Base-by-base conservation (phyloP, 2,797 vertebrate genomes). In the Tapirus indicus region DNA sequence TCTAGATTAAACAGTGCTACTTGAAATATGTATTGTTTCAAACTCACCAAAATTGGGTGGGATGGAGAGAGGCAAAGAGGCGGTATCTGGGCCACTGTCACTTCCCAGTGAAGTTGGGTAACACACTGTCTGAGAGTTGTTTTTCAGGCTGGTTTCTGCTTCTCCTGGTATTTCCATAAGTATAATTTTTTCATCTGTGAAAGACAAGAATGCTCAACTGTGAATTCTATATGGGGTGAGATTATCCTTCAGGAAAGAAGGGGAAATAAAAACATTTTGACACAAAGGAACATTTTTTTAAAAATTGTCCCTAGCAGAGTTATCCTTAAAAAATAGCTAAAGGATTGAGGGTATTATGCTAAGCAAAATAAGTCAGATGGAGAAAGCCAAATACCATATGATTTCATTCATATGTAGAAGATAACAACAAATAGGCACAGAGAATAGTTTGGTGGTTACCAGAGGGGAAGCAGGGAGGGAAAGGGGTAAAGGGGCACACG, bases 1-100 rank as follows among this genome's bases (percentile, higher is more conserved):
- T 86, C 47, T 64, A 85, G 14, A 32, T 54, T 52, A 77, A 66
- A 49, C 54, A 93, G 60, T n/a, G 69, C 47, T 74, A 44, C 13
- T 8, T 62, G 41, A 52, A 49, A 32, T 49, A 56, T 23, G 25
- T 44, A 82, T 75, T 8, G 68, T 71, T 89, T 82, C 60, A 88
- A 82, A 98, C 98, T 98, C 92, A 99, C 98, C 98, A 75, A 97
- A 89, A 79, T 83, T 93, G 21, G 97, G 95, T 96, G 5, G 97
- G 60, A 95, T 96, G 32, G 94, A 97, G 79, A 95, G 79, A 52
- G 98, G 97, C 64, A 98, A 98, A 12, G 97, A 97, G 1, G 97
- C 97, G 7, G 92, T 75, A 5, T 98, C 97, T 62, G 97, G 96
- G 94, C 9, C 93, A 85, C 68, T 91, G 32, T 80, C 17, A 41